Base-by-base conservation (phyloP, 1,140 invertebrate genomes). In the Drosophila lacertosa region DNA sequence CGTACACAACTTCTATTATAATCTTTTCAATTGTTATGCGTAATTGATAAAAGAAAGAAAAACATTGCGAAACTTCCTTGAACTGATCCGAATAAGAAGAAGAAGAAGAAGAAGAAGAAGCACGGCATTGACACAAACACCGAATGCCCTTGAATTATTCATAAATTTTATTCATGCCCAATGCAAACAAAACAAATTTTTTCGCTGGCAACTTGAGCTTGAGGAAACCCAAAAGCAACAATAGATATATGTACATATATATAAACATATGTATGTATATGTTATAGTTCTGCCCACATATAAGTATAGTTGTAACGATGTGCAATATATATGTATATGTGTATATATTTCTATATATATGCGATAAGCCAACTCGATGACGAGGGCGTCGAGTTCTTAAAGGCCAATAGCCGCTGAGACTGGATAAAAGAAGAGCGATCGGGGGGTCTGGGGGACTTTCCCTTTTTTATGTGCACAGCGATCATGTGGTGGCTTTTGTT, bases 331-430 rank as follows among this genome's bases (percentile, higher is more conserved):
- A 53, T 26, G 15, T 35, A 51, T 24, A 24, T 40, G n/a, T 44
- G 48, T 54, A 4, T 29, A 35, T 40, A 40, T 13, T 6, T 37
- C 29, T 44, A 44, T 13, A 18, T 68, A 57, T 63, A 32, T 18
- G 71, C 76, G 80, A 84, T 84, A 84, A 84, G 77, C 67, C 54
- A 51, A 84, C 74, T 72, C 73, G 81, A 82, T 69, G 70, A 72
- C 81, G 71, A 80, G 55, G 20, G 60, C 44, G 35, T 54, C 44
- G 33, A 51, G 54, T 53, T 66, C 66, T 60, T 5, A 84, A 60
- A 81, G 80, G 80, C 80, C 80, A 86, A 86, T 84, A 86, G 81
- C 80, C 80, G 82, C 77, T 74, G 60, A 62, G 65, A 76, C 66
- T 72, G n/a, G 22, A 11, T 9, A 22, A 4, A 33, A 10, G 6